Conservation (phyloP, 2,797 vertebrate genomes). For the Apogon hyalosoma region DNA sequence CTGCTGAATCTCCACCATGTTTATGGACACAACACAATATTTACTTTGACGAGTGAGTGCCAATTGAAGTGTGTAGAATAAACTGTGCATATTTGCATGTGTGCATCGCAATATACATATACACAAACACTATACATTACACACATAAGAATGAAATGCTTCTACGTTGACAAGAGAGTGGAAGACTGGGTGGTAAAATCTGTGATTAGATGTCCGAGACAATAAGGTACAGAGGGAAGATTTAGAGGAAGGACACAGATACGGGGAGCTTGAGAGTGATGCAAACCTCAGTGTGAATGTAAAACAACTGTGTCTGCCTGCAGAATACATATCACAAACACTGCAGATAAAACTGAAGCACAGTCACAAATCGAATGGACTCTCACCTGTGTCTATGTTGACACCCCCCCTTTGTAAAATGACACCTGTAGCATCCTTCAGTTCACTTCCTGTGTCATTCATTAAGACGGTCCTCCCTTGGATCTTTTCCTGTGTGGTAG, state of each 20-base stretch:
- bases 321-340: conserved; percentile 66
- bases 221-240: conserved; percentile 4
- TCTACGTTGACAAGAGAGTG: background rate
- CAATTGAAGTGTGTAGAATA: conserved; percentile 13
- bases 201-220: conserved; percentile 7
- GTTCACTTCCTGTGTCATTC: conserved; percentile 24
- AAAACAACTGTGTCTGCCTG: conserved; percentile 56
- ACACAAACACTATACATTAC: background rate
- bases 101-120: conserved; percentile 19
- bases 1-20: conserved; percentile 26
- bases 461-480: conserved; percentile 1
- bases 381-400: conserved; percentile 60
- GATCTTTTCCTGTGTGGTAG: conserved; percentile 24
- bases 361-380: background rate
- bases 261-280: conserved; percentile 19
- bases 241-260: background rate
- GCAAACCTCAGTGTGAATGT: conserved; percentile 50
- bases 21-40: conserved; percentile 49
- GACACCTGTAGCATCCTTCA: conserved; percentile 22
- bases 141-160: conserved; percentile 6
- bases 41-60: conserved; percentile 59
- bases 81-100: conserved; percentile 33
- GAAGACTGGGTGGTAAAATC: conserved; percentile 12
- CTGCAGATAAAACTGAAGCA: conserved; percentile 17
- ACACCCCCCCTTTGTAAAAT: conserved; percentile 36